Base-by-base conservation (phyloP, 2,797 vertebrate genomes). In the Avahi laniger region DNA sequence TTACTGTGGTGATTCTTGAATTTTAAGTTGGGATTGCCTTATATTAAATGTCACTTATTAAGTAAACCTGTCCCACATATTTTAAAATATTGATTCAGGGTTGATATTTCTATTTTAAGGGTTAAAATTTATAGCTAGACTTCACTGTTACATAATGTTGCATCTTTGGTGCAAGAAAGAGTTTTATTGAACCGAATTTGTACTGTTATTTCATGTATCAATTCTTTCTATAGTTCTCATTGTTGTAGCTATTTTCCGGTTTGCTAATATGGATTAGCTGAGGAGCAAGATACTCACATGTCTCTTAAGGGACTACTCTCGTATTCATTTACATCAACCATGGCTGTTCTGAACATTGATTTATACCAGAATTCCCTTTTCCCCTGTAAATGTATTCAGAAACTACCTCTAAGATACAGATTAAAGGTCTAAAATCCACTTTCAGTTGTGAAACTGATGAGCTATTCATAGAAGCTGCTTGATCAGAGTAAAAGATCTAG, bases 341-440 rank as follows among this genome's bases (percentile, higher is more conserved):
- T 7, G 81, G 96, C 61, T 96, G 97, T 87, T 93, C 63, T 92
- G 91, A 95, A 80, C 11, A 35, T 38, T 92, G 50, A 94, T 96
- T 96, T 92, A 59, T 94, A 65, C 57, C 85, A 9, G 91, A 46
- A 91, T 79, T 26, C 84, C 41, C 54, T 38, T 65, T 70, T 50
- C 69, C 67, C 88, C 91, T 3, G 1, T 94, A 96, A 96, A 85
- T 93, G 93, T 83, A 96, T 96, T 48, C 93, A 97, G 69, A 65
- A 92, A 72, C 63, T 9, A 46, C 93, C 67, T 93, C 43, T 52
- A 94, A 93, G 82, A 9, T 72, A 82, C 85, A 98, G 88, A 91
- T 88, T 96, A n/a, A 96, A 96, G 89, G 63, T 97, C 91, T 96
- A 75, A 97, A 97, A 97, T 69, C 67, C 33, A 79, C 93, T 95